Evolutionary conservation across 2,797 vertebrate genomes (phyloP).

Genomic region (Periparus ater): DNA sequence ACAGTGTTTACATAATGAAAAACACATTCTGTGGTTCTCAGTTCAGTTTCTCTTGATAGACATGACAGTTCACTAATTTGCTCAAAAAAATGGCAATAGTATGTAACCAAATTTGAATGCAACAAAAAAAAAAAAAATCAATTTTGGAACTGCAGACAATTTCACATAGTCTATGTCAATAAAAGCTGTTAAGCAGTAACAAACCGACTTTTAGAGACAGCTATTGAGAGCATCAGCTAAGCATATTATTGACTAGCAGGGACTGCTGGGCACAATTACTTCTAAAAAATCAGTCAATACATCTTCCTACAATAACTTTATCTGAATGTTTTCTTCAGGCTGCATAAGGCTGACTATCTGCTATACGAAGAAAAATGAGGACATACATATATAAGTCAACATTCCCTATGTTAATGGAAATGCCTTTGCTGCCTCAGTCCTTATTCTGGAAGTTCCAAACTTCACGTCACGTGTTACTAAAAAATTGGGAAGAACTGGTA

Average conservation of each 20-base stretch:
- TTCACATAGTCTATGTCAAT: neutral
- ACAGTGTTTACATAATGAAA: neutral
- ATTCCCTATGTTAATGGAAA: neutral
- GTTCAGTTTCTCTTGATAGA: neutral
- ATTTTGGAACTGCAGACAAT: neutral
- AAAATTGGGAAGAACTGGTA: neutral
- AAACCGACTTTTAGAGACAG: neutral
- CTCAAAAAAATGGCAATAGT: neutral
- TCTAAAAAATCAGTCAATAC: neutral
- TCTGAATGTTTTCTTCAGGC: neutral
- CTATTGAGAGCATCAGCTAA: neutral
- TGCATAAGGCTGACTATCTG: neutral
- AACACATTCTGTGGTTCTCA: neutral
- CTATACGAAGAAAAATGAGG: neutral
- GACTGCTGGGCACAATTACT: neutral
- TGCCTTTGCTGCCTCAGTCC: neutral
- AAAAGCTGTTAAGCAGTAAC: conserved; percentile 10
- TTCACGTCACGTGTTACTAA: neutral
- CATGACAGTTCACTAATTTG: neutral
- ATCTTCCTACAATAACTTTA: neutral
- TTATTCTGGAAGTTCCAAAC: neutral
- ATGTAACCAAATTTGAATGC: neutral
- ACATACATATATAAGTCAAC: neutral
- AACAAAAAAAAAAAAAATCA: neutral
- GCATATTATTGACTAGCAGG: neutral